Percentiles rank a stretch among this genome's conserved stretches.
Conservation (phyloP, 2,113 vertebrate species). For the Ptyas mucosa region DNA sequence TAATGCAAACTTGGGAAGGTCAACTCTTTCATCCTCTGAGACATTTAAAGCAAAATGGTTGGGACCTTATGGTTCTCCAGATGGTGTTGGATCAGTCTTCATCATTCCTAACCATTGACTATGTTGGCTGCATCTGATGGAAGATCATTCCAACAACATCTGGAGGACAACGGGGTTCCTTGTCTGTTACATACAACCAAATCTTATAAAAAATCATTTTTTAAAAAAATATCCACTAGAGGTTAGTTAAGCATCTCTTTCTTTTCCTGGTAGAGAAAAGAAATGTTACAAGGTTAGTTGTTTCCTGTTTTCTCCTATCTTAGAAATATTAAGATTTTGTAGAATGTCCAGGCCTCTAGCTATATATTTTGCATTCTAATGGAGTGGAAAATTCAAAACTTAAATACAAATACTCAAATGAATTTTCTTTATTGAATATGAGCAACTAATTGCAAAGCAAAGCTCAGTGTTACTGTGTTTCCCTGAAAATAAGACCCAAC, state of each 20-base stretch:
- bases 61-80: background rate
- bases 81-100: background rate
- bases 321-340: background rate
- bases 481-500: too few species aligned
- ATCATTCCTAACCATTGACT: background rate
- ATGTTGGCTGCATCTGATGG: background rate
- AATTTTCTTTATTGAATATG: background rate
- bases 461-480: too few species aligned
- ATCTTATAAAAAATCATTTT: background rate
- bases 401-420: background rate
- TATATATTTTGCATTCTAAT: background rate
- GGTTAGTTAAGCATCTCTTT: conserved; percentile 17
- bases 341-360: background rate
- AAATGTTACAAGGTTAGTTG: background rate
- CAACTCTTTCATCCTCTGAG: background rate
- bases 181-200: background rate
- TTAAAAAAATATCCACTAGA: conserved; percentile 1
- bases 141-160: background rate
- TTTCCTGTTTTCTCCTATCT: background rate
- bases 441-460: background rate
- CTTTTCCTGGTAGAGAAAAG: background rate
- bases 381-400: background rate
- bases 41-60: background rate
- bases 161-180: background rate
- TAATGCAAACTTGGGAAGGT: background rate